Evolutionary conservation across 2,888 invertebrate genomes (phyloP), one percentile per base, ranked within the genome.

Genomic region (Antitype chi): DNA sequence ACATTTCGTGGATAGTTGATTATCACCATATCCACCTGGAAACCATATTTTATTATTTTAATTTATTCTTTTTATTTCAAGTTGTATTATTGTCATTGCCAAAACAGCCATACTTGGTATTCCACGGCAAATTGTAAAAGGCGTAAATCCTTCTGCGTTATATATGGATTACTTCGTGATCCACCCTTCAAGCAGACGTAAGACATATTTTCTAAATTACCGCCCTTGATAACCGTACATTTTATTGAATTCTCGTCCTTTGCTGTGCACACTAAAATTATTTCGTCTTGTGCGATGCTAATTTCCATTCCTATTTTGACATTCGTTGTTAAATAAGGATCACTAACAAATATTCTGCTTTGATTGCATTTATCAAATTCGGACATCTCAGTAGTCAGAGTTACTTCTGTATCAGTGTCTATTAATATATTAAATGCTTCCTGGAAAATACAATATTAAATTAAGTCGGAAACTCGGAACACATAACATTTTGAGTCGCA

Each of bases 21-120:
- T 32, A 90, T 83, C 57, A 94, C 75, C 84, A 93, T 89, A 53
- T 93, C 92, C 15, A 93, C 85, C 94, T 94, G 72, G 67, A 91
- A 89, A 47, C 0, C 49, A 53, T n/a, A 23, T 55, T 32, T 52
- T 28, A 25, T 52, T 1, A 47, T 59, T 63, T 9, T 23, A n/a
- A 13, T 68, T 55, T 49, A 5, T 13, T n/a, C 15, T 76, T 28
- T 57, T 3, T 59, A 52, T 20, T 55, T 55, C 0, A 1, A 66
- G 13, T 59, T 43, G 8, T 43, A 43, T 32, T 32, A 60, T 60
- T 78, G 25, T 52, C 2, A 32, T 47, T 59, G 1, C 8, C n/a
- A 59, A 47, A 32, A 60, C 63, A 52, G n/a, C n/a, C 47, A 13
- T 85, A 94, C 94, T 89, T 93, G 87, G 84, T 92, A 86, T 67